Evolutionary conservation across 2,113 vertebrate species (phyloP).

Genomic region (Xenus cinereus): DNA sequence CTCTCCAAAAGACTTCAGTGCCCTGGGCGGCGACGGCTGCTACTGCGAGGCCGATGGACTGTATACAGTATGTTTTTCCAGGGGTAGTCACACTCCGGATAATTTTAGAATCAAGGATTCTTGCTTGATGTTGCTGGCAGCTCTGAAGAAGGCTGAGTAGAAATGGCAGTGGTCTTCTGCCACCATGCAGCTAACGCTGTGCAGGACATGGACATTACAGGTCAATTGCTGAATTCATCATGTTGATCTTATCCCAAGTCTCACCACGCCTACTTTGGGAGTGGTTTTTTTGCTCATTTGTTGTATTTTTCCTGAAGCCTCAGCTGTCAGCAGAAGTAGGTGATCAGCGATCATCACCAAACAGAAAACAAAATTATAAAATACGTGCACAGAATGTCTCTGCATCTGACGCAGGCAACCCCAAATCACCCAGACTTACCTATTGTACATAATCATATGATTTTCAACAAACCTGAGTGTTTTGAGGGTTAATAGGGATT

Average conservation of each 20-base stretch:
- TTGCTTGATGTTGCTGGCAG: background rate
- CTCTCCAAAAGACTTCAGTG: background rate
- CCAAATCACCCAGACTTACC: background rate
- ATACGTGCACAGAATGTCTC: rapidly evolving
- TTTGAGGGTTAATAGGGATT: background rate
- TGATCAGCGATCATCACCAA: too few species aligned
- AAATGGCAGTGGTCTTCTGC: background rate
- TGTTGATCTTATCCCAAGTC: background rate
- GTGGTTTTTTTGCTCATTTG: background rate
- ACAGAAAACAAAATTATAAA: background rate
- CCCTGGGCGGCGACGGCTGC: too few species aligned
- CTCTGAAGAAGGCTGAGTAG: background rate
- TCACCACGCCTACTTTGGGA: rapidly evolving
- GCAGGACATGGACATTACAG: rapidly evolving
- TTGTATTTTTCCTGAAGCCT: background rate
- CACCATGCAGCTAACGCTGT: rapidly evolving
- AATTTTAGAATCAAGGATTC: background rate
- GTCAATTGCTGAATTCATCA: background rate
- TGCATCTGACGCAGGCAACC: background rate
- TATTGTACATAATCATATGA: rapidly evolving
- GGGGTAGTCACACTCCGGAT: background rate
- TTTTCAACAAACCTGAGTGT: background rate
- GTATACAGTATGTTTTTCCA: rapidly evolving
- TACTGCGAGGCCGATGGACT: background rate
- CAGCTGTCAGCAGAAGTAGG: background rate